Conservation (phyloP, 2,888 invertebrate species). For the Sarcophaga rosellei region DNA sequence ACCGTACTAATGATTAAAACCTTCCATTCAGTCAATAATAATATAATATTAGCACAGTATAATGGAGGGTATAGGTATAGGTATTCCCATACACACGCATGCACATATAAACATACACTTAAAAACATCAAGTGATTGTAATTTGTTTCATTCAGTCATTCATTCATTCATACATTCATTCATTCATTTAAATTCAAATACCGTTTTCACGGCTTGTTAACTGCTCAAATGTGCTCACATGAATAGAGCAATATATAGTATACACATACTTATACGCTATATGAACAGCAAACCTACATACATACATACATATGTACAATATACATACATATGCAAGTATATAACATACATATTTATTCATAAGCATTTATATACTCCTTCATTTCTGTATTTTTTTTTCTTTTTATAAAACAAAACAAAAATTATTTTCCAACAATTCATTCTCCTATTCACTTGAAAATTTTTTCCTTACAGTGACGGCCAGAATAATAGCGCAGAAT, state of each 20-base stretch:
- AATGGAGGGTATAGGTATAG: not conserved
- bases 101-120: not conserved
- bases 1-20: too few species aligned
- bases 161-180: constrained; percentile 33
- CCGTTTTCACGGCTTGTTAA: constrained; percentile 67
- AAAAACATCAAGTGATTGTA: constrained; percentile 58
- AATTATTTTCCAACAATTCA: not conserved
- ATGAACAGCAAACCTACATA: not conserved
- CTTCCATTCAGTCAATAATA: too few species aligned
- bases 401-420: not conserved
- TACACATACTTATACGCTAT: constrained; percentile 5
- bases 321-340: not conserved
- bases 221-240: constrained; percentile 65
- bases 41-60: not conserved
- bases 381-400: not conserved
- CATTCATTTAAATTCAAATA: constrained; percentile 60
- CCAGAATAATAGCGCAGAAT: not conserved
- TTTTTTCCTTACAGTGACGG: not conserved
- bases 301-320: not conserved
- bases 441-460: not conserved
- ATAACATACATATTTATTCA: not conserved
- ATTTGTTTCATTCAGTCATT: constrained; percentile 53
- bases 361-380: not conserved
- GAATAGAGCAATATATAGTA: constrained; percentile 49
- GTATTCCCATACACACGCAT: too few species aligned